Evolutionary conservation across 2,888 invertebrate genomes (phyloP), one percentile per base, ranked within the genome.

Genomic region (Napeogenes inachia): DNA sequence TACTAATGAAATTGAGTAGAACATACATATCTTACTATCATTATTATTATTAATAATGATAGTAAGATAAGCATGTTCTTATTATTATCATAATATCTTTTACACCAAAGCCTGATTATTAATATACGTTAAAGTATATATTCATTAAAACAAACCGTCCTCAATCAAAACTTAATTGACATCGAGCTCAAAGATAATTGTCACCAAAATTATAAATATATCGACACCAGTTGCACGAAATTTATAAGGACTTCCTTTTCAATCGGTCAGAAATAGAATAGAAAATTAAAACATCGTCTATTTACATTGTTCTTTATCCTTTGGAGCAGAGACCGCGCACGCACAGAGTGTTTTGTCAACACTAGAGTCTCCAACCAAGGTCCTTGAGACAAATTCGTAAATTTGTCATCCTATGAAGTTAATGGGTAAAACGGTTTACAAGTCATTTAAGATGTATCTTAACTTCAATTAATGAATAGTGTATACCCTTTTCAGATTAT

Each of bases 261-360:
- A 60, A 47, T 56, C 35, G 12, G 21, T 53, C 21, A 30, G 12
- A 5, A 32, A n/a, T 30, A 32, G 46, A 12, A 58, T 58, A 50
- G 38, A 50, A 50, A 38, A 58, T 58, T 47, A 47, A 58, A 38
- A 38, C 10, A 56, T 35, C 45, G 6, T 35, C 57, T 65, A 63
- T 60, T 63, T 57, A 60, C 68, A 67, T 67, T 62, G 68, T 72
- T 67, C 69, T 70, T 73, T 64, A 81, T 79, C 79, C 76, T 45
- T 38, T 45, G 58, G 63, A 68, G 59, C 62, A 57, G 61, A 63
- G 64, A 60, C 58, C 64, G 69, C 70, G 80, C 83, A 84, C 84
- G 84, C 78, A 69, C 75, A 65, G 69, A 83, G 84, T 75, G 79
- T 66, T 75, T 45, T 71, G 78, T 80, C 76, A 85, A 84, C 72